phyloP scores from a whole-genome alignment of 2,888 invertebrate genomes.

The Drosophila nr. medialis region DNA sequence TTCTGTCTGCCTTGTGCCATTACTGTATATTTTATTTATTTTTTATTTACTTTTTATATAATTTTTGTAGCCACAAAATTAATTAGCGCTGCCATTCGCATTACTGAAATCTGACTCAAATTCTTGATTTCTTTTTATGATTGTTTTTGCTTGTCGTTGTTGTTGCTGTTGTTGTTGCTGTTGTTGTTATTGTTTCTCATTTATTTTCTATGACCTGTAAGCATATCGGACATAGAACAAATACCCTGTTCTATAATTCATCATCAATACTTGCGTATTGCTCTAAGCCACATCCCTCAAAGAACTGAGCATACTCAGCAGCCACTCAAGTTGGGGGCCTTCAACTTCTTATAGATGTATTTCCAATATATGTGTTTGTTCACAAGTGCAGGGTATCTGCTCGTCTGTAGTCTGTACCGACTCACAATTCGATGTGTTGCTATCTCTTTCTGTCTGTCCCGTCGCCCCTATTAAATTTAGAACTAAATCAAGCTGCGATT shows the following conservation, averaged over 20 bases:
- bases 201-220: constrained; percentile 19
- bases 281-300: neutral
- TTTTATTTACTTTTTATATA: constrained; percentile 66
- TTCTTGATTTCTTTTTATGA: constrained; percentile 28
- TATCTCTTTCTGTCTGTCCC: constrained; percentile 16
- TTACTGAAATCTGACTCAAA: constrained; percentile 46
- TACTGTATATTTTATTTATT: constrained; percentile 68
- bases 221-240: neutral
- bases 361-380: neutral
- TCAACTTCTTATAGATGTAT: neutral
- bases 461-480: constrained; percentile 47
- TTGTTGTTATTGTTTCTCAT: constrained; percentile 8
- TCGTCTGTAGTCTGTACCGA: neutral
- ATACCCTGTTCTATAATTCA: neutral
- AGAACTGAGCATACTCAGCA: neutral
- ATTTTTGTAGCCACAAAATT: constrained; percentile 67
- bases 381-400: constrained; percentile 30
- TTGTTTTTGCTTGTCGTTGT: constrained; percentile 6
- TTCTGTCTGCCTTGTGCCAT: constrained; percentile 62
- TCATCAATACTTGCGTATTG: neutral
- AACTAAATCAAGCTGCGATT: constrained; percentile 60
- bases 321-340: rapidly evolving
- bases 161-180: neutral
- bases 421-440: neutral
- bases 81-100: constrained; percentile 68